phyloP scores from a whole-genome alignment of 2,113 vertebrate genomes.

The Dipodomys merriami region DNA sequence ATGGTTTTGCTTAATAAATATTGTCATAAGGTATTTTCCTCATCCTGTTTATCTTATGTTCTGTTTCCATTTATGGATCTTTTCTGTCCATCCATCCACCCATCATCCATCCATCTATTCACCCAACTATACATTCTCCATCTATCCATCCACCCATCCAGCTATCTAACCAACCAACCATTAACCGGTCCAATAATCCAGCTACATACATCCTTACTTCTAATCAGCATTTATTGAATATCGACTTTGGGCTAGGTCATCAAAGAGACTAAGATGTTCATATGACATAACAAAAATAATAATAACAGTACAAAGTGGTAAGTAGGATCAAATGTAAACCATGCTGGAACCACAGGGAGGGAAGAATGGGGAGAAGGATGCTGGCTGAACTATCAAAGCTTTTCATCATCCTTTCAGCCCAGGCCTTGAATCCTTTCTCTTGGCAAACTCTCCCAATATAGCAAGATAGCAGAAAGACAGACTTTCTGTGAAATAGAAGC shows the following conservation, averaged over 20 bases:
- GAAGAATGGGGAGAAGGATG: not conserved
- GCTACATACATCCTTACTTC: not conserved
- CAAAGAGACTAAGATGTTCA: not conserved
- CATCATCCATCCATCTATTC: not conserved
- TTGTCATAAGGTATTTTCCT: not conserved
- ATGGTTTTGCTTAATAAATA: not conserved
- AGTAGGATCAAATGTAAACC: not conserved
- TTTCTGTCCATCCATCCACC: not conserved
- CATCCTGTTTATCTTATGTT: not conserved
- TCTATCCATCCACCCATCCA: too few relatives aligned
- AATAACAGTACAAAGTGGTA: not conserved
- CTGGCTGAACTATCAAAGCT: not conserved
- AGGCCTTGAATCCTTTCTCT: not conserved
- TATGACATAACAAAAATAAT: not conserved
- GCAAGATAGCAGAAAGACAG: not conserved
- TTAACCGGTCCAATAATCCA: not conserved
- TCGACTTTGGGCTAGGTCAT: not conserved
- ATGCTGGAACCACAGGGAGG: not conserved
- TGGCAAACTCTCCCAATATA: not conserved
- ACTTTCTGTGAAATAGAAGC: not conserved
- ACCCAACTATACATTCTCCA: not conserved
- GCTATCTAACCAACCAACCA: not conserved
- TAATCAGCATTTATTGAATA: not conserved
- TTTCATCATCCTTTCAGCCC: not conserved
- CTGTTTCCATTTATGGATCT: slow-evolving; percentile 17